These are phyloP conservation scores for Pseudoips prasinana DNA, from an alignment of 2,888 invertebrate genomes.

Conservation along the genomic window DNA sequence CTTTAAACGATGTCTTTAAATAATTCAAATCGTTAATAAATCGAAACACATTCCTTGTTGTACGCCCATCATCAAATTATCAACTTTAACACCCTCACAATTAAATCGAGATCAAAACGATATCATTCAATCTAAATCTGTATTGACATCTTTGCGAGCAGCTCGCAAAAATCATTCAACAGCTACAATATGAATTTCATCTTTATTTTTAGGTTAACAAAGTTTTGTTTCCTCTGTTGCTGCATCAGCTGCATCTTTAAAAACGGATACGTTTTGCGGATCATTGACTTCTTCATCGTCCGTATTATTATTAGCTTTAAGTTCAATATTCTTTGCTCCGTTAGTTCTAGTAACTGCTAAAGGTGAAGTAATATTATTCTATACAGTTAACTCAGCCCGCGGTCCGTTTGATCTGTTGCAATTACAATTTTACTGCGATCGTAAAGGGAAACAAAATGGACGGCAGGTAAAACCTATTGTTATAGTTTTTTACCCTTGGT, in stretches of 20 bases:
- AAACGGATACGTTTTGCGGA: slow-evolving; percentile 9
- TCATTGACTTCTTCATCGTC: slow-evolving; percentile 7
- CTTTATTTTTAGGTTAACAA: slow-evolving; percentile 10
- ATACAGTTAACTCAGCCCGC: slow-evolving; percentile 49
- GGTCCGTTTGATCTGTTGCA: slow-evolving; percentile 71
- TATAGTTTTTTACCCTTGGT: slow-evolving; percentile 51
- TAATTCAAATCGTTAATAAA: slow-evolving; percentile 34
- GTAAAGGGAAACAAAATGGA: slow-evolving; percentile 66
- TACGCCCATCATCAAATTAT: slow-evolving; percentile 17
- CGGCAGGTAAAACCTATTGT: slow-evolving; percentile 71
- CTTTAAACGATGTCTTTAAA: slow-evolving; percentile 35
- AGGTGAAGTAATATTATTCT: slow-evolving; percentile 27
- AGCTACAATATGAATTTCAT: slow-evolving; percentile 7
- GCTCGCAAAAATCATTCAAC: slow-evolving; percentile 24
- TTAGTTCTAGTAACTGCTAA: slow-evolving; percentile 13
- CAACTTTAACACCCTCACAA: slow-evolving; percentile 21
- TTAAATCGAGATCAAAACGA: slow-evolving; percentile 16
- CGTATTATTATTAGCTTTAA: slow-evolving; percentile 16
- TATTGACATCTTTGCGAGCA: slow-evolving; percentile 32
- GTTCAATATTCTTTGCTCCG: slow-evolving; percentile 19
- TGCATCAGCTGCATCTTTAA: slow-evolving; percentile 17
- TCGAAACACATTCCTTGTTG: slow-evolving; percentile 32
- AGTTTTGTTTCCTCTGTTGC: slow-evolving; percentile 19
- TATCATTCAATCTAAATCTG: slow-evolving; percentile 25
- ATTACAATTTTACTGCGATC: slow-evolving; percentile 73